A percentile compares a stretch with the other conserved stretches of the same genome.
Evolutionary conservation across 2,797 vertebrate genomes (phyloP).

Genomic region (Catharus ustulatus): DNA sequence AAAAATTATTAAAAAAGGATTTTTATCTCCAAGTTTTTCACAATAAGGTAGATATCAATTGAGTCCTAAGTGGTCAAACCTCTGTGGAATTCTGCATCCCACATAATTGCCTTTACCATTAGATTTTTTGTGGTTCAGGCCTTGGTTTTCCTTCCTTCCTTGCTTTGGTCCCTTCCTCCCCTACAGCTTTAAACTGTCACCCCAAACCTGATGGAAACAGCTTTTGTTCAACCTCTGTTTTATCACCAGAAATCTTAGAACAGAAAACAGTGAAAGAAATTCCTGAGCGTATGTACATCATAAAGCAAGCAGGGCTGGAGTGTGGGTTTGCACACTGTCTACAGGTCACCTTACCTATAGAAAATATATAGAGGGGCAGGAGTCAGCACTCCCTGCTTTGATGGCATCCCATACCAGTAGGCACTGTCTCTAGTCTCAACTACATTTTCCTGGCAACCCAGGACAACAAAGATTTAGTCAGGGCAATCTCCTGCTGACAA

Average conservation of each 20-base stretch:
- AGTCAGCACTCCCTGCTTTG: not conserved
- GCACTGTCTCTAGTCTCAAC: not conserved
- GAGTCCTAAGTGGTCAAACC: not conserved
- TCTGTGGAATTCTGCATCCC: not conserved
- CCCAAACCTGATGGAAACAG: not conserved
- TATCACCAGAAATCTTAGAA: not conserved
- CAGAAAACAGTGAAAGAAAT: not conserved
- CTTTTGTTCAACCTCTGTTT: not conserved
- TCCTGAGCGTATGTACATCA: fast-evolving
- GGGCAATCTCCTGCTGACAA: not conserved
- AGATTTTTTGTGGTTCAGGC: not conserved
- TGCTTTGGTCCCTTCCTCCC: not conserved
- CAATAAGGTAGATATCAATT: not conserved
- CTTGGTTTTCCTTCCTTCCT: not conserved
- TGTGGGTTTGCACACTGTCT: not conserved
- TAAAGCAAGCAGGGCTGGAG: not conserved
- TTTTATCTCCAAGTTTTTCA: not conserved
- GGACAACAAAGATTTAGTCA: not conserved
- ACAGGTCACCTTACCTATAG: not conserved
- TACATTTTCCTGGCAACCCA: not conserved
- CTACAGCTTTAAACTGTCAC: not conserved
- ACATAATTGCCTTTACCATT: not conserved
- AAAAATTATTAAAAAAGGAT: not conserved
- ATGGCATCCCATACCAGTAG: not conserved
- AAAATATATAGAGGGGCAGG: not conserved